Evolutionary conservation across 2,113 vertebrate species (phyloP).

Genomic region (human (Homo sapiens)): DNA sequence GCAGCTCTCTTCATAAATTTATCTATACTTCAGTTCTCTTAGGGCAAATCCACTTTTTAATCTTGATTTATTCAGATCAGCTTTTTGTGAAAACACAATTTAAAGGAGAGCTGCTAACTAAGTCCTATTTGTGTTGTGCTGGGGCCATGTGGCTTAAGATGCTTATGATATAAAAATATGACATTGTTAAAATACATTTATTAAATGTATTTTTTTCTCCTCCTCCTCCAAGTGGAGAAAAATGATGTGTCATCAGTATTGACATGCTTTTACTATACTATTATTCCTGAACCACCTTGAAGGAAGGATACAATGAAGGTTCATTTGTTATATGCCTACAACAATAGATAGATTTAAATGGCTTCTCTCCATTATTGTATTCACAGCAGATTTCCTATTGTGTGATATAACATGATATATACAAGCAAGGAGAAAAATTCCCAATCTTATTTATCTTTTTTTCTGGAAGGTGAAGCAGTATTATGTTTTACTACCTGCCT

Average conservation of each 20-base stretch:
- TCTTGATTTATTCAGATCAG: conserved; percentile 15
- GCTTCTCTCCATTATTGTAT: conserved; percentile 49
- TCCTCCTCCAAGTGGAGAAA: conserved; percentile 15
- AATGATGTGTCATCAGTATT: background rate
- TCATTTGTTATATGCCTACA: conserved; percentile 61
- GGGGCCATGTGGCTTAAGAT: background rate
- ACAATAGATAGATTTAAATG: conserved; percentile 49
- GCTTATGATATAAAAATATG: conserved; percentile 13
- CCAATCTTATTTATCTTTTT: conserved; percentile 52
- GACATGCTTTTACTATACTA: background rate
- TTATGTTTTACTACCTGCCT: conserved; percentile 60
- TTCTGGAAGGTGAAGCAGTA: background rate
- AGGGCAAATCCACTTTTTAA: background rate
- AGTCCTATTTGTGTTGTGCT: background rate
- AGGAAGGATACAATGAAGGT: background rate
- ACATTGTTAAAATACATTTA: conserved; percentile 51
- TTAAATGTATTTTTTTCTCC: background rate
- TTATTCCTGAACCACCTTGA: conserved; percentile 58
- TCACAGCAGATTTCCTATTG: conserved; percentile 60
- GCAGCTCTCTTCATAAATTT: background rate
- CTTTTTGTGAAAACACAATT: conserved; percentile 38
- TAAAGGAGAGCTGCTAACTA: background rate
- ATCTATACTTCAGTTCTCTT: background rate
- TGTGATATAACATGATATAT: conserved; percentile 39
- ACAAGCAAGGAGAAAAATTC: conserved; percentile 38